Conservation (phyloP, 2,888 invertebrate genomes). For the Apamea monoglypha region DNA sequence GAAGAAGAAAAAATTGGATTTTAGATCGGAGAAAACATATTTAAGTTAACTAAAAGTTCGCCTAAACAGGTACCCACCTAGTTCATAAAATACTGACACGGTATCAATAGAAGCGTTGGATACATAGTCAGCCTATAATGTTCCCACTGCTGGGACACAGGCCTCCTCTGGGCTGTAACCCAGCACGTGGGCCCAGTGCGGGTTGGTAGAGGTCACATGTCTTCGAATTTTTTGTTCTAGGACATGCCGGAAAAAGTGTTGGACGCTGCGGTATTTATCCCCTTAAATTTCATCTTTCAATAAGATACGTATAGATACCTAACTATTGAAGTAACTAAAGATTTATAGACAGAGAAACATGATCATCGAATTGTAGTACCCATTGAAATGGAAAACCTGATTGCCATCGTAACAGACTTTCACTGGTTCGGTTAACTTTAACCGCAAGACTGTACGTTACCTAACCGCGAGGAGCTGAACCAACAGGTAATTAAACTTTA, state of each 20-base stretch:
- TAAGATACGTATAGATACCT: not conserved
- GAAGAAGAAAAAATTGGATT: too few species aligned
- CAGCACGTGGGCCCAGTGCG: too few species aligned
- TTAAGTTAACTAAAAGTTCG: too few species aligned
- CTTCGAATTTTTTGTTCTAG: too few species aligned
- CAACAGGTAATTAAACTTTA: conserved; percentile 65
- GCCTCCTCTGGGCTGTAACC: too few species aligned
- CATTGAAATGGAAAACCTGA: conserved; percentile 24
- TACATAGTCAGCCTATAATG: too few species aligned
- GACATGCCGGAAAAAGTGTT: not conserved
- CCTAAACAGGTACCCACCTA: too few species aligned
- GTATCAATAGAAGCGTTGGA: too few species aligned
- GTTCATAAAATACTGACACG: too few species aligned
- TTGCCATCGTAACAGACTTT: conserved; percentile 12
- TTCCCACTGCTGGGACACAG: too few species aligned
- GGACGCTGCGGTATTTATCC: not conserved
- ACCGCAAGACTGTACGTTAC: conserved; percentile 59
- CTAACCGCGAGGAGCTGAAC: conserved; percentile 55
- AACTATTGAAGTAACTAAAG: not conserved
- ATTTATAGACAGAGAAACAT: conserved; percentile 23
- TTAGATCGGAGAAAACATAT: too few species aligned
- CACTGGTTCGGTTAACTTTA: conserved; percentile 45
- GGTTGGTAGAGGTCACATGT: too few species aligned
- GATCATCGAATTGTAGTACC: conserved; percentile 9
- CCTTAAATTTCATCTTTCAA: not conserved